Base-by-base conservation (phyloP, 2,113 vertebrate species). In the Penelope pileata region DNA sequence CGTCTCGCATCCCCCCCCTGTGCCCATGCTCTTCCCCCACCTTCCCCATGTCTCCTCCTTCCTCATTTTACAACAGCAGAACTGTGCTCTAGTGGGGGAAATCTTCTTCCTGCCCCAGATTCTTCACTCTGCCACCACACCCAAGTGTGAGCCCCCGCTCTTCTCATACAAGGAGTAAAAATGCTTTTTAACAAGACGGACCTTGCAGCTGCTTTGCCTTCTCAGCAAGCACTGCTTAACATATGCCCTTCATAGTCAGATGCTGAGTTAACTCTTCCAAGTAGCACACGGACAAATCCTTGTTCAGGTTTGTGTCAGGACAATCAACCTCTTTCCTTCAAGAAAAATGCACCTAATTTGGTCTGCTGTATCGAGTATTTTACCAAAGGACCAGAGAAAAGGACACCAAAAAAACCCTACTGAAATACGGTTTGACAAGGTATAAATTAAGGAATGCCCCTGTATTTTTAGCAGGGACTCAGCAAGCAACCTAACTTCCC, bases 101-200 rank as follows among this genome's bases (percentile, higher is more conserved):
- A 74, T n/a, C 11, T 42, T 66, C 50, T 74, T 54, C 81, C 58
- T 74, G 36, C 17, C 32, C 18, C 78, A 69, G 30, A 15, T 34
- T 43, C 27, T 18, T 85, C 54, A 54, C 6, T 19, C 48, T 67
- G 36, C 13, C 6, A 1, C 11, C 15, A 47, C 34, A 29, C 45
- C 40, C 0, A 0, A n/a, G 26, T 45, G 40, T 10, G 42, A 87
- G 45, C 21, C 45, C 18, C 0, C 2, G 6, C 51, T 76, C 13
- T 2, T 19, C 53, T 40, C 8, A 0, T 6, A 51, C 4, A 70
- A 75, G 29, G 51, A 80, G 4, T 24, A 6, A 77, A 91, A 77
- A n/a, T 2, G 6, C 14, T 16, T 64, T 70, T 3, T 58, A 53
- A 12, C 45, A 64, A 84, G 58, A 40, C 83, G 54, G 23, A 12